phyloP scores from a whole-genome alignment of 2,113 vertebrate species.

The Panthera tigris region DNA sequence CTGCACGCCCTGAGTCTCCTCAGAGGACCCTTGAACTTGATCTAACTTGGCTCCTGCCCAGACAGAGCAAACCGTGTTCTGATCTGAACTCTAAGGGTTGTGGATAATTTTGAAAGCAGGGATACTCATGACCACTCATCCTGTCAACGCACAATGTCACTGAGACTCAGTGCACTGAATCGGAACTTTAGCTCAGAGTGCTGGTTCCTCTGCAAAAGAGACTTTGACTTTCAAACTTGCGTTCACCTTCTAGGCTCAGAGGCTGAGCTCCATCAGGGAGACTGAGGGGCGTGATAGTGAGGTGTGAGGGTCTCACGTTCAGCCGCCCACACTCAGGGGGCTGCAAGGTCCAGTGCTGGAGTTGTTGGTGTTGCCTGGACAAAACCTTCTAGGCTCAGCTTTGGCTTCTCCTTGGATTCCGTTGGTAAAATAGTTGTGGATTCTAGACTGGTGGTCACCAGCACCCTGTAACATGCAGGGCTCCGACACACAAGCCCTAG shows the following conservation, averaged over 20 bases:
- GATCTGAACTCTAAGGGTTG: slow-evolving; percentile 59
- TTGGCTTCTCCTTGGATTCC: slow-evolving; percentile 44
- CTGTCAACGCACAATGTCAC: slow-evolving; percentile 56
- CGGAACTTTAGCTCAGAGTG: slow-evolving; percentile 71
- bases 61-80: slow-evolving; percentile 57
- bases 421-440: background rate
- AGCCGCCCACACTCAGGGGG: fast-evolving
- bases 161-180: slow-evolving; percentile 46
- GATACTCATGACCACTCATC: slow-evolving; percentile 57
- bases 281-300: background rate
- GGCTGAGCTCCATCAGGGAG: background rate
- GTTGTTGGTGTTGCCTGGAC: background rate
- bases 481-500: background rate
- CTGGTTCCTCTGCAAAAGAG: background rate
- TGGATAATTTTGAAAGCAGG: slow-evolving; percentile 69
- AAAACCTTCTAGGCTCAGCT: background rate
- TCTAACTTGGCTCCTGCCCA: slow-evolving; percentile 57
- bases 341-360: background rate
- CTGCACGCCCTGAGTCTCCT: slow-evolving; percentile 2
- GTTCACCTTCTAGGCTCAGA: background rate
- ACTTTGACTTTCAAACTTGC: slow-evolving; percentile 20
- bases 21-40: slow-evolving; percentile 70
- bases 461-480: background rate
- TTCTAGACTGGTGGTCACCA: background rate
- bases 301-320: background rate